phyloP scores from a whole-genome alignment of 1,140 invertebrate genomes.

The Teleopsis dalmanni region DNA sequence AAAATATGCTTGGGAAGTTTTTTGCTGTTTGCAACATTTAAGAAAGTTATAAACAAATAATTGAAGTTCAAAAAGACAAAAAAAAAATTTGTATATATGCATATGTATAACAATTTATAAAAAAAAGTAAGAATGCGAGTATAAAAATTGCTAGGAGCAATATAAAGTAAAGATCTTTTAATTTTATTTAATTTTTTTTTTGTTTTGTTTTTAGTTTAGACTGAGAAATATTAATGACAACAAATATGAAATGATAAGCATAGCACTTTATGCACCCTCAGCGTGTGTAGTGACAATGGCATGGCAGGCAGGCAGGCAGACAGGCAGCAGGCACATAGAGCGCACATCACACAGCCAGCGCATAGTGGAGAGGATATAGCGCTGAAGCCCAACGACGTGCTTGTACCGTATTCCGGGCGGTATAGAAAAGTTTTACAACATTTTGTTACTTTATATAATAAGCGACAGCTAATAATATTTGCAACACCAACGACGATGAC shows the following conservation, averaged over 20 bases:
- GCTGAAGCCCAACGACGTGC: not conserved
- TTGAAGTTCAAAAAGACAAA: slow-evolving; percentile 4
- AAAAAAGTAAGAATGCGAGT: too few relatives aligned
- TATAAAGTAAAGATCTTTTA: too few relatives aligned
- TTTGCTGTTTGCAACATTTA: not conserved
- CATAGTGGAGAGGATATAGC: too few relatives aligned
- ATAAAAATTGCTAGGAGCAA: too few relatives aligned
- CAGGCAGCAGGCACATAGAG: not conserved
- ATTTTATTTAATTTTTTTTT: too few relatives aligned
- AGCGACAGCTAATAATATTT: slow-evolving; percentile 10
- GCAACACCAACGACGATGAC: not conserved
- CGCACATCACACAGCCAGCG: too few relatives aligned
- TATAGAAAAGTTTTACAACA: too few relatives aligned
- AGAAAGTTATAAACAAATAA: slow-evolving; percentile 7
- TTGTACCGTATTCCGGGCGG: not conserved
- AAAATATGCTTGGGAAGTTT: not conserved
- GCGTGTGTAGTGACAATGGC: not conserved
- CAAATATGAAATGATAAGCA: not conserved
- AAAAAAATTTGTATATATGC: not conserved
- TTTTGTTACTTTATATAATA: too few relatives aligned
- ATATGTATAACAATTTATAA: not conserved
- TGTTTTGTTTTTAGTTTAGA: too few relatives aligned
- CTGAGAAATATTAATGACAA: not conserved
- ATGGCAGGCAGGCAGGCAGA: too few relatives aligned
- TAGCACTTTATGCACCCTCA: not conserved